Conservation (phyloP, 2,113 vertebrate genomes). For the Pluvialis apricaria region DNA sequence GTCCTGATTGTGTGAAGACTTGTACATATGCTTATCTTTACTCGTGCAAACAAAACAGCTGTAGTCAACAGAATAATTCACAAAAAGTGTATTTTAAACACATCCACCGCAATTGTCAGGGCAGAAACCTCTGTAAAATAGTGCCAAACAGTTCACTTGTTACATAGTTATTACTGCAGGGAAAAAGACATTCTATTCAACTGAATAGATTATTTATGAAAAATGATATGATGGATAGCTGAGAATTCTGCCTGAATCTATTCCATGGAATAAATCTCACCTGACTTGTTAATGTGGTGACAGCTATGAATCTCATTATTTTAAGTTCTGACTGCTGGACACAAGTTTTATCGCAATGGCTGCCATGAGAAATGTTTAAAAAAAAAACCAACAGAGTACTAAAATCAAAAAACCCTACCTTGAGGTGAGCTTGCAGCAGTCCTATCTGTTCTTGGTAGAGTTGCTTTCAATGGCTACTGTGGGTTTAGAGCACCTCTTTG, state of each 20-base stretch:
- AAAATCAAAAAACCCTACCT: slow-evolving; percentile 58
- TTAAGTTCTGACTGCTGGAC: slow-evolving; percentile 60
- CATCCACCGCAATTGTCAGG: not conserved
- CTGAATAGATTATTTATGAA: slow-evolving; percentile 56
- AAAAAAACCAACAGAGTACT: slow-evolving; percentile 10
- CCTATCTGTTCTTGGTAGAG: slow-evolving; percentile 11
- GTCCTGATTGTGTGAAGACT: not conserved
- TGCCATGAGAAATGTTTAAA: slow-evolving; percentile 38
- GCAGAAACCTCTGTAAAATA: not conserved
- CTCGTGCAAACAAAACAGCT: not conserved
- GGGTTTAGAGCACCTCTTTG: slow-evolving; percentile 79
- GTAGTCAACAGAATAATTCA: not conserved
- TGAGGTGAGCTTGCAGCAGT: slow-evolving; percentile 25
- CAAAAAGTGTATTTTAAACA: not conserved
- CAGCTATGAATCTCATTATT: slow-evolving; percentile 68
- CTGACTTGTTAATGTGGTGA: slow-evolving; percentile 38
- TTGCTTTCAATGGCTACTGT: not conserved
- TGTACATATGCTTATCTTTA: not conserved
- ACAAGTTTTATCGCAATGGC: slow-evolving; percentile 45
- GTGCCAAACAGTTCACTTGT: slow-evolving; percentile 17
- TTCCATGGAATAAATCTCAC: slow-evolving; percentile 39
- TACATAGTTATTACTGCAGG: slow-evolving; percentile 50
- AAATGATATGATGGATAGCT: slow-evolving; percentile 45
- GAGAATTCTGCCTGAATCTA: slow-evolving; percentile 39
- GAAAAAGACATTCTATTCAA: slow-evolving; percentile 19